Base-by-base conservation (phyloP, 2,888 invertebrate species). In the Patella depressa region DNA sequence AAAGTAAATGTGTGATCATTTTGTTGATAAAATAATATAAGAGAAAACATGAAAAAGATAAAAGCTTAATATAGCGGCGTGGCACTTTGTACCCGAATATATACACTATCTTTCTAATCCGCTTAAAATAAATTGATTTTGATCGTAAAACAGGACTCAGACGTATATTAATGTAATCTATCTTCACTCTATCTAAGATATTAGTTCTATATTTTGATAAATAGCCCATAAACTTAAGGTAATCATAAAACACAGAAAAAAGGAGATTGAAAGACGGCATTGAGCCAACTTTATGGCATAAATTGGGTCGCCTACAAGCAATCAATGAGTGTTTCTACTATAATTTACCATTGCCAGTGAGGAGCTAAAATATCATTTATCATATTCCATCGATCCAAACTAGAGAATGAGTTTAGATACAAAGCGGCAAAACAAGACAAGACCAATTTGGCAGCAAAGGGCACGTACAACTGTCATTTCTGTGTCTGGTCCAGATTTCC, bases 381-480 rank as follows among this genome's bases (percentile, higher is more conserved):
- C 19, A 65, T 65, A 65, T 24, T 65, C 24, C 65, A 65, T 65
- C 65, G 65, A 65, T 65, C 65, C 19, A 65, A 24, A 65, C 12
- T 24, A 24, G 65, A 65, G 24, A 65, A 19, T 24, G 19, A 65
- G 45, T 45, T 45, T 24, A 12, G 65, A 65, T 65, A 65, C 15
- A 65, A 24, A 65, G 19, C 65, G 65, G 19, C 24, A 65, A 24
- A 19, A 65, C 11, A 19, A 65, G 65, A 65, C 65, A 65, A 65
- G 45, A 45, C 45, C 45, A 65, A 24, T 65, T 65, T 65, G 65
- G 65, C 65, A 24, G 65, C 14, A 65, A 65, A 65, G 65, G 65
- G 65, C 65, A 65, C 65, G 65, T 65, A 24, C 65, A 65, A 24
- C 65, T 65, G 65, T 65, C 65, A 65, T 65, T 24, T 65, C 19